Percentiles rank a stretch among this genome's conserved stretches.
These are phyloP conservation scores for Caranx melampygus DNA, from an alignment of 2,113 vertebrate genomes.

Conservation along the genomic window DNA sequence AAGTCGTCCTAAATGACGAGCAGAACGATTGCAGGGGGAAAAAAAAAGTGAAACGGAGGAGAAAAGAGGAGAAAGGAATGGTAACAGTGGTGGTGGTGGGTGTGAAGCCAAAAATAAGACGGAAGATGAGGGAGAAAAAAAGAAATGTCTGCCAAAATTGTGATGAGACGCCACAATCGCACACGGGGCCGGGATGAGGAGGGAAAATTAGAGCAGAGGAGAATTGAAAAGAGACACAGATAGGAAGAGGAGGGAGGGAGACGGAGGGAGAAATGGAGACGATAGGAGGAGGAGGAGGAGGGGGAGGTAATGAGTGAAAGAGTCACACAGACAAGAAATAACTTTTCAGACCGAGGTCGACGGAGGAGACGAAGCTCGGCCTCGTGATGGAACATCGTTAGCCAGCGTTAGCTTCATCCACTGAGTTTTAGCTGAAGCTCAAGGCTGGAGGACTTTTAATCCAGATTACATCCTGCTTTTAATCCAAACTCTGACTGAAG, in stretches of 20 bases:
- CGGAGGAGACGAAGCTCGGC: background rate
- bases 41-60: constrained; percentile 46
- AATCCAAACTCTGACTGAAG: too few species aligned
- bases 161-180: constrained; percentile 72
- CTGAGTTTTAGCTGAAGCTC: too few species aligned
- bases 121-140: constrained; percentile 76
- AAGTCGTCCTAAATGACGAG: constrained; percentile 75
- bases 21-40: constrained; percentile 59
- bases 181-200: constrained; percentile 44
- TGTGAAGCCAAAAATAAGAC: constrained; percentile 72
- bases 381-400: too few species aligned
- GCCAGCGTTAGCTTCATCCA: too few species aligned
- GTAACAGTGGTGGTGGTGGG: constrained; percentile 13
- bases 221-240: constrained; percentile 64
- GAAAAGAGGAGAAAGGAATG: constrained; percentile 14
- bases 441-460: too few species aligned
- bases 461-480: too few species aligned
- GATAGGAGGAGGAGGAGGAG: background rate
- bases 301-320: constrained; percentile 21
- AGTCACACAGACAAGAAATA: constrained; percentile 8
- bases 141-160: constrained; percentile 73
- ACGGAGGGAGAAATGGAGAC: constrained; percentile 37
- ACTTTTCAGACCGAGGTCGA: constrained; percentile 22
- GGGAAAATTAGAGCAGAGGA: constrained; percentile 69
- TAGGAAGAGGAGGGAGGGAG: constrained; percentile 33